A percentile compares a stretch with the other conserved stretches of the same genome.
phyloP scores from a whole-genome alignment of 2,113 vertebrate species.

The Menura novaehollandiae region DNA sequence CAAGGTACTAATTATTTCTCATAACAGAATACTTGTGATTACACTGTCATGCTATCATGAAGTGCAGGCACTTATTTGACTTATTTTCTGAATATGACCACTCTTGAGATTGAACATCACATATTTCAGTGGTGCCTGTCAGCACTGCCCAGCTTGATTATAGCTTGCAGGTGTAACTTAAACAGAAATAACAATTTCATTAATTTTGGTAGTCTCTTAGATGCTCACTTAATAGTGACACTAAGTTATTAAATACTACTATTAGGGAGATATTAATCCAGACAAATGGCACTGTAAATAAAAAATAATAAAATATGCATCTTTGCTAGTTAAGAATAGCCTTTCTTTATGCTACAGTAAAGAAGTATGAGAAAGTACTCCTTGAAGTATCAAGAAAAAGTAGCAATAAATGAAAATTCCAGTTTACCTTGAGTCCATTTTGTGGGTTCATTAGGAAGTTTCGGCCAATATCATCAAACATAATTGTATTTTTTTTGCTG shows the following conservation, averaged over 20 bases:
- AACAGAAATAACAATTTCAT: not conserved
- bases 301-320: not conserved
- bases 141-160: not conserved
- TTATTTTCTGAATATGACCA: not conserved
- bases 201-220: not conserved
- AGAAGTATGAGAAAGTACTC: not conserved
- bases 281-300: not conserved
- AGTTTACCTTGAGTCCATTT: slow-evolving; percentile 92
- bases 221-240: not conserved
- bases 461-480: slow-evolving; percentile 98
- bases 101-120: not conserved
- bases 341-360: not conserved
- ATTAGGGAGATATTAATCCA: not conserved
- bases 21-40: not conserved
- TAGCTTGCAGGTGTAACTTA: not conserved
- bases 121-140: not conserved
- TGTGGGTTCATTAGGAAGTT: slow-evolving; percentile 99
- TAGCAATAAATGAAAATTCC: not conserved
- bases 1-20: not conserved
- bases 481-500: slow-evolving; percentile 97
- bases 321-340: not conserved
- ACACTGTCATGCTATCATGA: not conserved
- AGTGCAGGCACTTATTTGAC: not conserved
- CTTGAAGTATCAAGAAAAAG: not conserved
- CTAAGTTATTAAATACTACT: not conserved